Conservation (phyloP, 2,888 invertebrate species). For the Argyresthia albistria region DNA sequence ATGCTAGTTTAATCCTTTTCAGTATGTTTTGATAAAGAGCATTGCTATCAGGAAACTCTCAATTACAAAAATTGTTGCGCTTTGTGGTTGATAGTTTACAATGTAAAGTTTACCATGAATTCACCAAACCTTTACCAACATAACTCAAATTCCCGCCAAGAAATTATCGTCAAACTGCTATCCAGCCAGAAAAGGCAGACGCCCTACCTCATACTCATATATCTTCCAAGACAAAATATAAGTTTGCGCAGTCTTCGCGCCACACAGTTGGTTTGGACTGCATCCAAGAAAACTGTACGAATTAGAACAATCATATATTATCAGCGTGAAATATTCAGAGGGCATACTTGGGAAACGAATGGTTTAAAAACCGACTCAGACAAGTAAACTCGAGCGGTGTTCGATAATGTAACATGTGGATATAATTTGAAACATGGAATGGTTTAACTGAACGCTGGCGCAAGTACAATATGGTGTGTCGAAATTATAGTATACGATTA, state of each 20-base stretch:
- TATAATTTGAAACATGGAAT: too few species aligned
- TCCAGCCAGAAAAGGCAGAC: not conserved
- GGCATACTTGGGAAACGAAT: slow-evolving; percentile 1
- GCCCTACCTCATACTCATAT: not conserved
- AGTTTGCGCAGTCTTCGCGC: not conserved
- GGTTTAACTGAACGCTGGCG: too few species aligned
- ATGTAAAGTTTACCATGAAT: too few species aligned
- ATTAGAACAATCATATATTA: slow-evolving; percentile 4
- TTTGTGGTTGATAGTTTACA: too few species aligned
- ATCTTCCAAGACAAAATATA: slow-evolving; percentile 3
- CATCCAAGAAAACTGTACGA: slow-evolving; percentile 1
- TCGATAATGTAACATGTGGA: too few species aligned
- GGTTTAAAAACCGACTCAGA: slow-evolving; percentile 1
- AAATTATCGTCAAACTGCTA: not conserved
- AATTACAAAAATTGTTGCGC: too few species aligned
- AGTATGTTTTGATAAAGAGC: too few species aligned
- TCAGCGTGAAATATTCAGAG: not conserved
- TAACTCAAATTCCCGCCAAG: not conserved
- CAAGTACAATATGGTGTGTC: too few species aligned
- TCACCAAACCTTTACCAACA: too few species aligned
- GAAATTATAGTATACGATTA: too few species aligned
- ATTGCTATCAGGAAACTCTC: too few species aligned
- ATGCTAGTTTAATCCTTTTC: too few species aligned
- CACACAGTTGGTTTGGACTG: slow-evolving; percentile 3
- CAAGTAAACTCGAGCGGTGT: not conserved